Evolutionary conservation across 30 jellyfish, hydroid and myxozoan species (phyloP).

Genomic region (Chrysaora quinquecirrha): DNA sequence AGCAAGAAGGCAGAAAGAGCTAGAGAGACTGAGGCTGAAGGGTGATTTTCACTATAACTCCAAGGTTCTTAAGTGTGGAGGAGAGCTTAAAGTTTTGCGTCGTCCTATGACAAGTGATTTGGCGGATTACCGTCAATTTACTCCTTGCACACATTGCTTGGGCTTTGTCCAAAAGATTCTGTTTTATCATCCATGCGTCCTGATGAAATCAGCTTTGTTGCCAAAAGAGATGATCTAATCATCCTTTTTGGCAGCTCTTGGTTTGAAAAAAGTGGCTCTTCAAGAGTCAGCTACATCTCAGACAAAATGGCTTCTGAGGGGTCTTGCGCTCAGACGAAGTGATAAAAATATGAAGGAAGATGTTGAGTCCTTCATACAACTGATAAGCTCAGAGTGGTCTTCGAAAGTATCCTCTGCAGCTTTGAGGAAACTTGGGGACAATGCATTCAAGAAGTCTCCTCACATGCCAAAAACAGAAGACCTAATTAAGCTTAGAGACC

Average conservation of each 20-base stretch:
- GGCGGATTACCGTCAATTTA: neutral
- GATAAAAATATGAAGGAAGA: neutral
- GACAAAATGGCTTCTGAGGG: neutral
- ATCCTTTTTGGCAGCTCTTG: constrained; percentile 1
- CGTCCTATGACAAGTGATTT: neutral
- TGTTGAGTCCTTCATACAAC: neutral
- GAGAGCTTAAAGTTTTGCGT: neutral
- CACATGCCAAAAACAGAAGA: neutral
- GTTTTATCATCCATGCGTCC: neutral
- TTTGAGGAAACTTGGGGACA: constrained; percentile 1
- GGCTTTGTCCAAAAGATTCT: neutral
- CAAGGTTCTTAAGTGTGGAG: neutral
- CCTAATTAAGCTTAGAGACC: neutral
- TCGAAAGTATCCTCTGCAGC: neutral
- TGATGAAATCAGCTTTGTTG: neutral
- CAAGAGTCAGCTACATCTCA: neutral
- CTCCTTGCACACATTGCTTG: neutral
- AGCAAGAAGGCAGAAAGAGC: neutral
- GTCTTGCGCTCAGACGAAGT: neutral
- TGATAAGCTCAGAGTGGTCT: neutral
- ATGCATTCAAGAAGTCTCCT: neutral
- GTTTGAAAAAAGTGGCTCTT: neutral
- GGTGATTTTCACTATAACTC: neutral
- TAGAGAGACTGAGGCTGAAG: neutral
- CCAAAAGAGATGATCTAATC: neutral